Conservation (phyloP, 1,140 invertebrate species). For the Aethina tumida region DNA sequence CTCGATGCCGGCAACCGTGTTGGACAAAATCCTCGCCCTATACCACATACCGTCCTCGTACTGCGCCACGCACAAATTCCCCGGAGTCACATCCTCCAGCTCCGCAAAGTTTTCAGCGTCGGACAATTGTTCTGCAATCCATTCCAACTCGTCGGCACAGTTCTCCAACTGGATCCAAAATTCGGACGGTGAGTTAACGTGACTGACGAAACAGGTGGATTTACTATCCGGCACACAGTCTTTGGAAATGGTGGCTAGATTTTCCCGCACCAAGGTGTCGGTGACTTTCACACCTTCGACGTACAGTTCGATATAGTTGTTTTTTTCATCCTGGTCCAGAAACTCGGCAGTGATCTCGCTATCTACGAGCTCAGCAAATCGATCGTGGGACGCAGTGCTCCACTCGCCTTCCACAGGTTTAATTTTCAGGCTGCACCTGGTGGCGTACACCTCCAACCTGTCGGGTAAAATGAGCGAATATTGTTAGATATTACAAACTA, state of each 20-base stretch:
- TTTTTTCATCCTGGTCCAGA: slow-evolving; percentile 45
- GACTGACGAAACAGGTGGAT: slow-evolving; percentile 51
- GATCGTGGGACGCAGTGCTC: slow-evolving; percentile 47
- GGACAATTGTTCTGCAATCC: slow-evolving; percentile 46
- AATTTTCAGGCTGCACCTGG: slow-evolving; percentile 54
- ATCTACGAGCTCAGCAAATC: slow-evolving; percentile 43
- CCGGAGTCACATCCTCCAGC: slow-evolving; percentile 40
- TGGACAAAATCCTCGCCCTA: slow-evolving; percentile 51
- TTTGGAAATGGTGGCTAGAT: slow-evolving; percentile 33
- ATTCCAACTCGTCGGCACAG: slow-evolving; percentile 48
- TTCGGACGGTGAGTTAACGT: slow-evolving; percentile 53
- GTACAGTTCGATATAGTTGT: slow-evolving; percentile 56
- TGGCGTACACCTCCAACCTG: slow-evolving; percentile 47
- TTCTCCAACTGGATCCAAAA: slow-evolving; percentile 62
- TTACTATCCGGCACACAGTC: slow-evolving; percentile 33
- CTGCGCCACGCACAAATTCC: slow-evolving; percentile 54
- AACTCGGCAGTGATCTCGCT: slow-evolving; percentile 39
- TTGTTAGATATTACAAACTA: slow-evolving; percentile 12
- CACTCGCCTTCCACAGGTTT: slow-evolving; percentile 55
- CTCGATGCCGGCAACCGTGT: slow-evolving; percentile 46
- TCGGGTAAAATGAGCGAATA: too few species aligned
- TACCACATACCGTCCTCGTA: slow-evolving; percentile 64
- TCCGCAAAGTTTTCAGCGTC: slow-evolving; percentile 44
- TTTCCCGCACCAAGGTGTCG: slow-evolving; percentile 44
- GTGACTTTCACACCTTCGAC: slow-evolving; percentile 48